Base-by-base conservation (phyloP, 2,888 invertebrate genomes). In the Dysmachus trigonus region DNA sequence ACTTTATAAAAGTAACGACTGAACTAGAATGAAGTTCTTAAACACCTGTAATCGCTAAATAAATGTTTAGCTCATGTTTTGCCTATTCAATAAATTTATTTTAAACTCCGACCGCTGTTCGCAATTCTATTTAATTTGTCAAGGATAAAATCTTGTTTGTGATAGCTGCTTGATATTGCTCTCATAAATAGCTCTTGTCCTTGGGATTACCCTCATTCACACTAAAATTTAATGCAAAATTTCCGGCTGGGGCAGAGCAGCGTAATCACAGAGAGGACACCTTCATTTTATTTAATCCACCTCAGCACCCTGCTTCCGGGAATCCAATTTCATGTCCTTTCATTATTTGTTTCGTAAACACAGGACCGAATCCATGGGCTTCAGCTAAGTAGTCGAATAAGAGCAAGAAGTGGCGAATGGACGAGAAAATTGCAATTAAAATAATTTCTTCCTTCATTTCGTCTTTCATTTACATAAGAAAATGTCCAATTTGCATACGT, bases 361-460 rank as follows among this genome's bases (percentile, higher is more conserved):
- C 71, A 76, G 31, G 77, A 85, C n/a, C 76, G 53, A 85, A 85
- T 85, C 85, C 74, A 74, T 76, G 74, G 85, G 74, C 85, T 76
- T 33, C 51, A n/a, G 33, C 47, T 85, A 85, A 76, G 76, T 85
- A 85, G 85, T 53, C 71, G 85, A 74, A 74, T 74, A 33, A 76
- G 51, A 53, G 74, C 74, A 85, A 84, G 73, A 74, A 84, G 73
- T 71, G 83, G 41, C 76, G 85, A 87, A 82, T 83, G 85, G 74
- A 86, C 51, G 77, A 71, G 86, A 86, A 86, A 86, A 87, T 85
- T 87, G 83, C 87, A 87, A 87, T 87, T 87, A 87, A 87, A 87
- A 87, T 87, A 87, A 87, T 87, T 87, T 86, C 87, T 87, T 87
- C 72, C 62, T 77, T 76, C 72, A 82, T 87, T 87, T 62, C 62